Evolutionary conservation across 2,888 invertebrate genomes (phyloP).

Genomic region (Lamellibrachia satsuma): DNA sequence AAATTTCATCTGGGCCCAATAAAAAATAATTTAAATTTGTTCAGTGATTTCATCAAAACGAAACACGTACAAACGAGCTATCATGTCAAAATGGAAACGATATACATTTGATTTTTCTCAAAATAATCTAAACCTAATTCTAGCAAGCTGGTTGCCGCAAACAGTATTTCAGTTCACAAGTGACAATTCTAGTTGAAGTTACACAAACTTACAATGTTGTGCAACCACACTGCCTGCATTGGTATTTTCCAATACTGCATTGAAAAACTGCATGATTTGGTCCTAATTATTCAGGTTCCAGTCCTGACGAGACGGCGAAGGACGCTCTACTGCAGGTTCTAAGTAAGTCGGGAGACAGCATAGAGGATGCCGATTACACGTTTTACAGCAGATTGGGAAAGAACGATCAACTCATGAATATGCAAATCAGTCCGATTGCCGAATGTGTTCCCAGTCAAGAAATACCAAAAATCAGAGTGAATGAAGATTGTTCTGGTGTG

Average conservation of each 20-base stretch:
- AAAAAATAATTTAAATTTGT: too few relatives aligned
- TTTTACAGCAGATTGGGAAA: conserved; percentile 17
- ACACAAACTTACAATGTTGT: background rate
- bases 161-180: background rate
- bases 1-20: too few relatives aligned
- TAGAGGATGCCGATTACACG: conserved; percentile 28
- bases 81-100: too few relatives aligned
- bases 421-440: conserved; percentile 25
- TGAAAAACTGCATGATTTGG: background rate
- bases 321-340: conserved; percentile 50
- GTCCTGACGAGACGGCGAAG: conserved; percentile 50
- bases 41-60: too few relatives aligned
- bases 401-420: conserved; percentile 34
- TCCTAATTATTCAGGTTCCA: conserved; percentile 34
- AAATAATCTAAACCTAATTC: background rate
- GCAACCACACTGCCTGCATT: background rate
- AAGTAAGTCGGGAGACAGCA: conserved; percentile 46
- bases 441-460: background rate
- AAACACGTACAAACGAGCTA: too few relatives aligned
- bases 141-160: background rate
- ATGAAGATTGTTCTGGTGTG: background rate
- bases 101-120: too few relatives aligned
- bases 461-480: background rate
- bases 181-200: background rate
- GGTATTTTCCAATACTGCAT: background rate